Conservation (phyloP, 2,888 invertebrate species). For the Microctonus aethiopoides region DNA sequence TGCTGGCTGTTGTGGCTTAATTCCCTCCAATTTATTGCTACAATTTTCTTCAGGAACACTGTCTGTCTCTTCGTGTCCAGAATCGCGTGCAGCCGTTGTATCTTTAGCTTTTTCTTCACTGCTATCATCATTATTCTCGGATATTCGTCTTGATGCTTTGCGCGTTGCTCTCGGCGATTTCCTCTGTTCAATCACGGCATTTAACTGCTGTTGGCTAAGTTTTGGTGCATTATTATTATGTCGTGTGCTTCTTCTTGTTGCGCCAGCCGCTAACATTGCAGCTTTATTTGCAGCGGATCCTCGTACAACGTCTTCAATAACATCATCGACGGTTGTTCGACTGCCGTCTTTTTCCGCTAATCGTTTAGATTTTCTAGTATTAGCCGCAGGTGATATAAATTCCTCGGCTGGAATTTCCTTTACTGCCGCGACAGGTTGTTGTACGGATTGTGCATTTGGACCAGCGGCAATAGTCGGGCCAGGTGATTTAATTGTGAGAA, state of each 20-base stretch:
- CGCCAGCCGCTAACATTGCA: slow-evolving; percentile 58
- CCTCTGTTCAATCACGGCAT: slow-evolving; percentile 59
- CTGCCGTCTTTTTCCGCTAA: slow-evolving; percentile 82
- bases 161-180: slow-evolving; percentile 76
- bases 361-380: slow-evolving; percentile 84
- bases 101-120: slow-evolving; percentile 70
- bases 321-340: slow-evolving; percentile 84
- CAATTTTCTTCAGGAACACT: slow-evolving; percentile 39
- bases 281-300: slow-evolving; percentile 70
- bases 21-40: slow-evolving; percentile 47
- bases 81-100: slow-evolving; percentile 1
- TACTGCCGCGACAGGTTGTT: slow-evolving; percentile 65
- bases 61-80: slow-evolving; percentile 28
- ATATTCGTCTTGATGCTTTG: slow-evolving; percentile 73
- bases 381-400: slow-evolving; percentile 73
- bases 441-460: slow-evolving; percentile 63
- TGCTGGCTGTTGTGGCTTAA: slow-evolving; percentile 36
- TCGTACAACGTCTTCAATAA: slow-evolving; percentile 89
- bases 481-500: slow-evolving; percentile 84
- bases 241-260: slow-evolving; percentile 71
- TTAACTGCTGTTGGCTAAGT: slow-evolving; percentile 44
- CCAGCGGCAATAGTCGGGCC: slow-evolving; percentile 59
- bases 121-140: slow-evolving; percentile 75
- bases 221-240: slow-evolving; percentile 65
- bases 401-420: slow-evolving; percentile 72